Evolutionary conservation across 2,113 vertebrate genomes (phyloP).

Genomic region (Phocoena sinus): DNA sequence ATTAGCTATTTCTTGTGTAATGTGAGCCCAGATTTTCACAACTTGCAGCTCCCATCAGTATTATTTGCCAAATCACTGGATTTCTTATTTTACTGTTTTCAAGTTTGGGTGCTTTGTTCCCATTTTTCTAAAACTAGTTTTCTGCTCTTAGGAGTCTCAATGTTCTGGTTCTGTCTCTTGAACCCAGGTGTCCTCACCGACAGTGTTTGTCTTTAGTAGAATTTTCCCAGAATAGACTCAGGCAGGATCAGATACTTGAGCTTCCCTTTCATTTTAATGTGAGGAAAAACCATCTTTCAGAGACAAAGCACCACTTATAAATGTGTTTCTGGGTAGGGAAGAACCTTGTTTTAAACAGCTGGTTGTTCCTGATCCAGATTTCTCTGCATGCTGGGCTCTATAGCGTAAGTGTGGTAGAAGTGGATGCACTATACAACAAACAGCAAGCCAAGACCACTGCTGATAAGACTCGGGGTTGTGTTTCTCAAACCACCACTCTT

Average conservation of each 20-base stretch:
- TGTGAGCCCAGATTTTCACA: not conserved
- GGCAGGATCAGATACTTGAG: not conserved
- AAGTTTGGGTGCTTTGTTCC: not conserved
- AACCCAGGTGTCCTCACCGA: not conserved
- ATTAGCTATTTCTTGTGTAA: not conserved
- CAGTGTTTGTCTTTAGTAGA: not conserved
- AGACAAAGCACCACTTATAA: constrained; percentile 18
- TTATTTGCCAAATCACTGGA: constrained; percentile 9
- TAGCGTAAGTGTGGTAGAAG: not conserved
- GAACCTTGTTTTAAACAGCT: not conserved
- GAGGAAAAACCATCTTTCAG: not conserved
- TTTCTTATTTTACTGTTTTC: not conserved
- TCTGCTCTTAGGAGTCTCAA: not conserved
- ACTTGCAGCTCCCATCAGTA: not conserved
- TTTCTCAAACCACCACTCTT: not conserved
- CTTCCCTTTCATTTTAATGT: constrained; percentile 34
- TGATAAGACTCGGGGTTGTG: not conserved
- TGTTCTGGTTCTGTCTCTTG: not conserved
- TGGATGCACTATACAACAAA: not conserved
- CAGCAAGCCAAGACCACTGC: not conserved
- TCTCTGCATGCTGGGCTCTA: not conserved
- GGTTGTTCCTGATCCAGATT: not conserved
- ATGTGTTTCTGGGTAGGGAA: not conserved
- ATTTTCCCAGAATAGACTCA: constrained; percentile 19
- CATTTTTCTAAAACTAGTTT: not conserved